Base-by-base conservation (phyloP, 2,113 vertebrate species). In the Rhodinocichla rosea region DNA sequence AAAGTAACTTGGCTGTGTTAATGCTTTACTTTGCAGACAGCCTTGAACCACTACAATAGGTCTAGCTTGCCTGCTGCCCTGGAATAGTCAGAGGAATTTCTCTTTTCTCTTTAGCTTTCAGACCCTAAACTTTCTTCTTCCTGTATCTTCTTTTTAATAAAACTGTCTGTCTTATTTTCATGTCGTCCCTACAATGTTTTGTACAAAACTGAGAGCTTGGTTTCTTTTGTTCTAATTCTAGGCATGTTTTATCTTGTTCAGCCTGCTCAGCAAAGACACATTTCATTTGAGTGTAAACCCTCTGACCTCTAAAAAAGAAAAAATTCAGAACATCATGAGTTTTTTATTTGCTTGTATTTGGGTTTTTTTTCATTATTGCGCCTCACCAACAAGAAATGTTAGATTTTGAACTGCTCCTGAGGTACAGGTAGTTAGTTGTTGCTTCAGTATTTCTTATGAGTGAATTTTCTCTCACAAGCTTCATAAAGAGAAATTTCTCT, bases 31-130 rank as follows among this genome's bases (percentile, higher is more conserved):
- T 94, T 92, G 67, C n/a, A 97, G 92, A 64, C 64, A 92, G 42
- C 33, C 57, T 87, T 84, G 95, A 96, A 91, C 68, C 49, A 65
- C 32, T 83, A n/a, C 33, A 74, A 39, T 53, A 95, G 86, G 21
- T 62, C 89, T 45, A 59, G 75, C 42, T 45, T 65, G 28, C 20
- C 90, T 90, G 75, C 39, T 73, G 28, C 32, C 5, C 64, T 95
- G 84, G 69, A 94, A 69, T 80, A 82, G 47, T 86, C 90, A 86
- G 80, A 93, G 45, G 18, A 49, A 33, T 92, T 74, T 76, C 49
- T 87, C 33, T 83, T 39, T 91, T 27, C 45, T 39, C 13, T 70
- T 68, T 52, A 39, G 3, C 17, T 74, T 90, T 90, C 83, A 75
- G 24, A 24, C 21, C 35, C 37, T 63, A 52, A 77, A 75, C 6